Evolutionary conservation across 35 echinoderm and acorn worm species (phyloP).

Genomic region (Acanthaster planci): DNA sequence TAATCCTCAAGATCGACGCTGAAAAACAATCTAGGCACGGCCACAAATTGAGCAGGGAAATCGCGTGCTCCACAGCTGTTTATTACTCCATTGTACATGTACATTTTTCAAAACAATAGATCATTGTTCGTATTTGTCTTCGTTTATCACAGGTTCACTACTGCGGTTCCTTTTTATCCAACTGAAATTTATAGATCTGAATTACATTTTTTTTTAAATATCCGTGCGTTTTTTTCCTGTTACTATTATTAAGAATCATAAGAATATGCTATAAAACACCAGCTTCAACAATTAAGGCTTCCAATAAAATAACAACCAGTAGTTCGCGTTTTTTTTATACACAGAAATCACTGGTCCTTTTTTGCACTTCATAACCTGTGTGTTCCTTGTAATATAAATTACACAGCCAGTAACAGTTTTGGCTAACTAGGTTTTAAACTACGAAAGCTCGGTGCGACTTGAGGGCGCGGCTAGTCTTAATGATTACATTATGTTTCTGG

Average conservation of each 20-base stretch:
- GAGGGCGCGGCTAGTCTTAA: background rate
- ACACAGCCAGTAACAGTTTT: background rate
- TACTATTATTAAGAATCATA: background rate
- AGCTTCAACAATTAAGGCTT: background rate
- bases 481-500: background rate
- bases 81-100: conserved; percentile 10
- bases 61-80: conserved; percentile 4
- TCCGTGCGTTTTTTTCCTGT: background rate
- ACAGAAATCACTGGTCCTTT: conserved; percentile 11
- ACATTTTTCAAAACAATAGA: background rate
- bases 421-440: conserved; percentile 5
- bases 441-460: conserved; percentile 14
- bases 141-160: conserved; percentile 8
- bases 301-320: background rate
- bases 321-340: background rate
- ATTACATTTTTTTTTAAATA: background rate
- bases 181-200: background rate
- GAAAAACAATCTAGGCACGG: too few relatives aligned
- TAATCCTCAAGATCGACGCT: too few relatives aligned
- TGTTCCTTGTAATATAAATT: conserved; percentile 5
- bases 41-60: too few relatives aligned
- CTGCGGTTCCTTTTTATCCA: too few relatives aligned
- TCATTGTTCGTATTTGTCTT: background rate
- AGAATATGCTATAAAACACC: conserved; percentile 1
- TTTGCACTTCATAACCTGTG: conserved; percentile 9